phyloP scores from a whole-genome alignment of 2,797 vertebrate species.

The Gobionotothen gibberifrons region DNA sequence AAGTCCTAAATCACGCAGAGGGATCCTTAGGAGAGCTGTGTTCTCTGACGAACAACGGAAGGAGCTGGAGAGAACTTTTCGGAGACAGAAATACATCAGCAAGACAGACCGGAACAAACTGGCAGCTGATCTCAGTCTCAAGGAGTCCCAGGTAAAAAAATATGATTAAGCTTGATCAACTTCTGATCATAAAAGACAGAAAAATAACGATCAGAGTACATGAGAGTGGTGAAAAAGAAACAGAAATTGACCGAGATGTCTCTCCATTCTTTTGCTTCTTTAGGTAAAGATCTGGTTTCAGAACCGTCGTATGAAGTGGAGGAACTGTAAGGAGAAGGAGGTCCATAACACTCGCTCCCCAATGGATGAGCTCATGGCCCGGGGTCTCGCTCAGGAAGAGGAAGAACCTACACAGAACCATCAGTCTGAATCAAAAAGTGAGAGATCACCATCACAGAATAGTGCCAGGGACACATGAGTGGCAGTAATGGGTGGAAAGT shows the following conservation, averaged over 20 bases:
- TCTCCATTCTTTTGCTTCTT: slow-evolving; percentile 31
- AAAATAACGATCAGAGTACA: too few species aligned
- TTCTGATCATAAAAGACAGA: background rate
- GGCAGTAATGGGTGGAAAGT: slow-evolving; percentile 5
- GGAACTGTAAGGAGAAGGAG: slow-evolving; percentile 97
- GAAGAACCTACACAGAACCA: slow-evolving; percentile 43
- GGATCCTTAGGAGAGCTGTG: slow-evolving; percentile 95
- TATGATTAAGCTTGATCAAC: background rate
- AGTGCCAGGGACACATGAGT: slow-evolving; percentile 52
- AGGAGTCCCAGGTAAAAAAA: slow-evolving; percentile 93
- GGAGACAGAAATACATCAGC: slow-evolving; percentile 98
- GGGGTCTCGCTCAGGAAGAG: slow-evolving; percentile 67
- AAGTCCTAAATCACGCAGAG: slow-evolving; percentile 89
- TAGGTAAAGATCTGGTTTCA: slow-evolving; percentile 99
- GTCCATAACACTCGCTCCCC: slow-evolving; percentile 86
- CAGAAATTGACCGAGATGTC: background rate
- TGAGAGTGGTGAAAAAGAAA: background rate
- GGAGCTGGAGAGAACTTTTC: slow-evolving; percentile 95
- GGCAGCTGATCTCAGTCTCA: slow-evolving; percentile 91
- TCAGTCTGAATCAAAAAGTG: slow-evolving; percentile 36
- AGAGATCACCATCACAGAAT: slow-evolving; percentile 51
- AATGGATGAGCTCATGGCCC: slow-evolving; percentile 85
- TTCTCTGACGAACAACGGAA: slow-evolving; percentile 97
- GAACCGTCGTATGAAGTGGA: slow-evolving; percentile 98
- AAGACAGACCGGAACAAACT: slow-evolving; percentile 96